Conservation (phyloP, 2,797 vertebrate genomes). For the Malacoctenus gilli region DNA sequence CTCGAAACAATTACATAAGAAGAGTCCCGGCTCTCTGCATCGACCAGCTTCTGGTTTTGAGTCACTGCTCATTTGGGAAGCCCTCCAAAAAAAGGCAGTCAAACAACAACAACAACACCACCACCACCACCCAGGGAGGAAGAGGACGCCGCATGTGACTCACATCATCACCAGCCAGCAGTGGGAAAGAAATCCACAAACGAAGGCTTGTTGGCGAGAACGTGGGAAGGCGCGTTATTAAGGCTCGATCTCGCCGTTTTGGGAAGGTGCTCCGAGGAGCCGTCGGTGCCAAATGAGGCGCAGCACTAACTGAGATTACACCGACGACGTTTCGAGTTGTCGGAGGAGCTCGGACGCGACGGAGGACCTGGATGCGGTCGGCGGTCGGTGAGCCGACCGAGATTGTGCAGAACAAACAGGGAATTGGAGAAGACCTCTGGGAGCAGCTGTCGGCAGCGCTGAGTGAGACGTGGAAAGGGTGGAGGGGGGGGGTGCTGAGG, state of each 20-base stretch:
- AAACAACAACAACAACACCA: slow-evolving; percentile 42
- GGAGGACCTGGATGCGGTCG: slow-evolving; percentile 1
- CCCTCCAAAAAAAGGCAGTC: slow-evolving; percentile 47
- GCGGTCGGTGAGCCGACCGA: slow-evolving; percentile 35
- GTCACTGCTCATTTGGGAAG: slow-evolving; percentile 45
- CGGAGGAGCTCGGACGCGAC: no score
- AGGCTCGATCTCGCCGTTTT: no score
- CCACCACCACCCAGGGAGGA: no score
- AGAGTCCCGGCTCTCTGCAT: slow-evolving; percentile 27
- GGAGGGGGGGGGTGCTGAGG: background rate
- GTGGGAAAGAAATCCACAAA: slow-evolving; percentile 39
- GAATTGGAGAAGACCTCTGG: slow-evolving; percentile 50
- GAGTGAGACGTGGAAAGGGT: slow-evolving; percentile 34
- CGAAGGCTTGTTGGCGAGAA: no score
- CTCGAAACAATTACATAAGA: slow-evolving; percentile 13
- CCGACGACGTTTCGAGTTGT: no score
- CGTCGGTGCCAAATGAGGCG: no score
- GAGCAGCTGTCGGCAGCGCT: slow-evolving; percentile 35
- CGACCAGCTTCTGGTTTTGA: slow-evolving; percentile 41
- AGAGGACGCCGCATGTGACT: slow-evolving; percentile 46
- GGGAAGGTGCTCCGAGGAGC: no score
- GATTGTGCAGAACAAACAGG: slow-evolving; percentile 68
- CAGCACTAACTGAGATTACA: no score
- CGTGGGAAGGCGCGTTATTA: no score
- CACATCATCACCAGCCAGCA: slow-evolving; percentile 45